phyloP scores from a whole-genome alignment of 2,888 invertebrate genomes.

The Sphecodes monilicornis region DNA sequence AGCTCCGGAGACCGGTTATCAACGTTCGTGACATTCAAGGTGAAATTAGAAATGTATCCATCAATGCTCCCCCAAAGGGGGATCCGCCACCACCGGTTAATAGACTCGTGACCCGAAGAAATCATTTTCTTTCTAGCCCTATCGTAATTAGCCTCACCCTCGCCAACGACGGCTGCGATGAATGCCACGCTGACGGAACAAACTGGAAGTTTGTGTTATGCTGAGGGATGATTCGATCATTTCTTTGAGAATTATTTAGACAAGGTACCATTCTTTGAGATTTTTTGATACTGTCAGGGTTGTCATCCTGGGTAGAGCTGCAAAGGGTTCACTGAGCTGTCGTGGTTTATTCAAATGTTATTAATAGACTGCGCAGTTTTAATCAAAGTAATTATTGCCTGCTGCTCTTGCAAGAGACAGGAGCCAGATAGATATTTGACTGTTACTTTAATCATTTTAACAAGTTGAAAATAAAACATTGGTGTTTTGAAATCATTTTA shows the following conservation, averaged over 20 bases:
- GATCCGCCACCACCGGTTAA: neutral
- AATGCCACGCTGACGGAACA: slow-evolving; percentile 18
- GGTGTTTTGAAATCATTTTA: too few relatives aligned
- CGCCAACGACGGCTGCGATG: neutral
- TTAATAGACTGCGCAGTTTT: neutral
- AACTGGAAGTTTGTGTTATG: slow-evolving; percentile 1
- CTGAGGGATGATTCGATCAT: neutral
- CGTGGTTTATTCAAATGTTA: neutral
- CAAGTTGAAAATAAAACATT: too few relatives aligned
- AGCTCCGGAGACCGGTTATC: neutral
- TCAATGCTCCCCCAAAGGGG: slow-evolving; percentile 1
- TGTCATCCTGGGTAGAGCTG: neutral
- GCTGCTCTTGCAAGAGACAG: too few relatives aligned
- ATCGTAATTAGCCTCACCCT: slow-evolving; percentile 39
- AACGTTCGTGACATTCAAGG: slow-evolving; percentile 33
- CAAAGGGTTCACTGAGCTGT: neutral
- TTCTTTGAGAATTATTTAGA: neutral
- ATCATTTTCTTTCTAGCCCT: slow-evolving; percentile 37
- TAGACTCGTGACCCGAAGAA: slow-evolving; percentile 40
- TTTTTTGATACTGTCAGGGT: neutral
- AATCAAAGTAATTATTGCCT: too few relatives aligned
- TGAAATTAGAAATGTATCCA: slow-evolving; percentile 35
- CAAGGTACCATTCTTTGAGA: neutral
- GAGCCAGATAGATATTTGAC: too few relatives aligned
- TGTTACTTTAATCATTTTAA: too few relatives aligned